Percentiles rank a stretch among this genome's conserved stretches.
phyloP scores from a whole-genome alignment of 2,797 vertebrate species.

The Parauchenoglanis punctatus region DNA sequence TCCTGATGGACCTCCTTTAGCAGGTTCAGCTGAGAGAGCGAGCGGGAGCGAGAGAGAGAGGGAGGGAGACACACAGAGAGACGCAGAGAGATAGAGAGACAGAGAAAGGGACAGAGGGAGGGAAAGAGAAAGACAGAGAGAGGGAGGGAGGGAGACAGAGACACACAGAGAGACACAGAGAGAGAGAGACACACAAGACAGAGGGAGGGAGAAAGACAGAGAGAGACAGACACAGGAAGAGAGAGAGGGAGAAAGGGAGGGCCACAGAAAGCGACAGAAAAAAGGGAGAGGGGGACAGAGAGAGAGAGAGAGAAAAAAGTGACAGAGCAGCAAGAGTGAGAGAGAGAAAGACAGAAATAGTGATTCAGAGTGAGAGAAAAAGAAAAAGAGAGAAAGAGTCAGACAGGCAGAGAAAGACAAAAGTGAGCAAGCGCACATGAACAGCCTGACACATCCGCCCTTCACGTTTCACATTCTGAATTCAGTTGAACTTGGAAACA shows the following conservation, averaged over 20 bases:
- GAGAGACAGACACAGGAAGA: not conserved
- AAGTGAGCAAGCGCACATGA: not conserved
- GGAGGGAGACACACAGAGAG: not conserved
- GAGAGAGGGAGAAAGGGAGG: not conserved
- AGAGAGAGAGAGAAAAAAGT: not conserved
- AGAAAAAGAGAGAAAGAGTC: not conserved
- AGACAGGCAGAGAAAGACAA: not conserved
- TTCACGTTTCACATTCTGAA: not conserved
- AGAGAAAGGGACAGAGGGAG: not conserved
- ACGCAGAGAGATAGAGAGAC: not conserved
- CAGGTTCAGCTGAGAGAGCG: constrained; percentile 82
- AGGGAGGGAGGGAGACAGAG: too few species aligned
- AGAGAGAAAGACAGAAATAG: not conserved
- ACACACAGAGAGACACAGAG: too few species aligned
- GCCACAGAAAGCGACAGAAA: not conserved
- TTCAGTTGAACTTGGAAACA: too few species aligned
- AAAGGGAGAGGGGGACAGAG: not conserved
- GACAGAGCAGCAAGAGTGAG: not conserved
- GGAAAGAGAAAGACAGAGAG: not conserved
- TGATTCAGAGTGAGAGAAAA: too few species aligned
- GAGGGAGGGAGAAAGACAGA: not conserved
- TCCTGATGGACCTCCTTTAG: constrained; percentile 95
- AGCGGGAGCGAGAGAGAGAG: not conserved
- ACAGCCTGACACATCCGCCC: not conserved
- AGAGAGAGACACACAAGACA: not conserved